A percentile compares a stretch with the other conserved stretches of the same genome.
phyloP scores from a whole-genome alignment of 2,797 vertebrate species.

The Chloroceryle amazona region DNA sequence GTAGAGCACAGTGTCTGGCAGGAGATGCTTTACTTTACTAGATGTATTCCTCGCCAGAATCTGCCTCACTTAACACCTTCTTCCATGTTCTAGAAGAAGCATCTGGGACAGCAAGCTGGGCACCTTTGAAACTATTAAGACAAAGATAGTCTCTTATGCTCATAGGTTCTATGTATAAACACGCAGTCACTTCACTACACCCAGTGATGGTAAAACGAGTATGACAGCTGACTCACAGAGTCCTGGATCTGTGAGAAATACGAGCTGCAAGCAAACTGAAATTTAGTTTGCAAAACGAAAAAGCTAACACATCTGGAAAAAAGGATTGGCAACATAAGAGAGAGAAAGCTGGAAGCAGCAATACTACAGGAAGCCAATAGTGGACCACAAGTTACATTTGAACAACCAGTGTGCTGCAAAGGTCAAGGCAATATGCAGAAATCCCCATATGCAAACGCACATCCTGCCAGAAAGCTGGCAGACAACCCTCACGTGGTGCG shows the following conservation, averaged over 20 bases:
- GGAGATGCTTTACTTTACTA: neutral
- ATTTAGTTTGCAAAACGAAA: neutral
- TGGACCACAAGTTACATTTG: constrained; percentile 25
- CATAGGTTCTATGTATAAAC: neutral
- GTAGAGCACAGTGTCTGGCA: neutral
- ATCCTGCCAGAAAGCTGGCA: neutral
- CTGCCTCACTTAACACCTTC: neutral
- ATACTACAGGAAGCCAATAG: constrained; percentile 1
- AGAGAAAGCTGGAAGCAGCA: constrained; percentile 36
- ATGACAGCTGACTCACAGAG: constrained; percentile 10
- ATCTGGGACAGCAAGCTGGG: neutral
- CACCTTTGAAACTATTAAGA: neutral
- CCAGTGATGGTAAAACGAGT: neutral
- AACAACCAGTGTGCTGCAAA: constrained; percentile 36
- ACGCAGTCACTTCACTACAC: neutral
- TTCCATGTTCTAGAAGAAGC: neutral
- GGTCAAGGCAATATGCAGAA: constrained; percentile 36
- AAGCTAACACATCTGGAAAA: constrained; percentile 19
- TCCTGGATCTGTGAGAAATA: neutral
- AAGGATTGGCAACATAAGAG: neutral
- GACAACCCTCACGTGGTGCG: neutral
- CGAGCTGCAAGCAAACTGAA: neutral
- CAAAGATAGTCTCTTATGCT: neutral
- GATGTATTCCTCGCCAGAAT: neutral
- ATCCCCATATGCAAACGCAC: constrained; percentile 6